phyloP scores from a whole-genome alignment of 2,113 vertebrate species.

The Triplophysa rosa region DNA sequence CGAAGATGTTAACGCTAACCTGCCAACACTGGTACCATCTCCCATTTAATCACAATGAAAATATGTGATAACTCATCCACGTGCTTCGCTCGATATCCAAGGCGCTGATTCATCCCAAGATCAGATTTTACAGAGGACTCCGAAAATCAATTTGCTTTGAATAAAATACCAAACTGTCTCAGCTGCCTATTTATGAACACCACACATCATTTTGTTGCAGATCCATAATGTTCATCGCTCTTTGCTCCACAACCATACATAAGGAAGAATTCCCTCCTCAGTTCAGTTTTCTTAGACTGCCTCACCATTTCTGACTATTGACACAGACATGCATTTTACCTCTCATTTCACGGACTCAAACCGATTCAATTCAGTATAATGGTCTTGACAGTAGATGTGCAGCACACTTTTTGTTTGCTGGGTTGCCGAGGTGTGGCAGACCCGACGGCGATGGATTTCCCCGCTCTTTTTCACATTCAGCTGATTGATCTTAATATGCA shows the following conservation, averaged over 20 bases:
- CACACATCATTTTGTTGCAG: constrained; percentile 66
- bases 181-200: constrained; percentile 59
- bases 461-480: neutral
- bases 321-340: constrained; percentile 60
- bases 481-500: constrained; percentile 17
- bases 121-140: constrained; percentile 1
- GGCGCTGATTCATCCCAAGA: neutral
- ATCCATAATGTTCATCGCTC: constrained; percentile 58
- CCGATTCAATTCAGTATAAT: constrained; percentile 62
- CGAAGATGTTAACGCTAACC: neutral
- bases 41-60: constrained; percentile 9
- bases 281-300: constrained; percentile 55
- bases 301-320: constrained; percentile 34
- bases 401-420: constrained; percentile 19
- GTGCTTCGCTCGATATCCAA: neutral
- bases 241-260: constrained; percentile 32
- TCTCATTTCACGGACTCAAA: constrained; percentile 62
- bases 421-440: constrained; percentile 12
- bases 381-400: constrained; percentile 53
- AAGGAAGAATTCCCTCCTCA: constrained; percentile 58
- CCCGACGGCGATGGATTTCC: neutral
- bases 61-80: neutral
- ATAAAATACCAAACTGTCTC: neutral
- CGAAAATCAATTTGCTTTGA: neutral
- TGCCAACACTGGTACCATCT: neutral